Base-by-base conservation (phyloP, 2,113 vertebrate genomes). In the Paraplagusia blochii region DNA sequence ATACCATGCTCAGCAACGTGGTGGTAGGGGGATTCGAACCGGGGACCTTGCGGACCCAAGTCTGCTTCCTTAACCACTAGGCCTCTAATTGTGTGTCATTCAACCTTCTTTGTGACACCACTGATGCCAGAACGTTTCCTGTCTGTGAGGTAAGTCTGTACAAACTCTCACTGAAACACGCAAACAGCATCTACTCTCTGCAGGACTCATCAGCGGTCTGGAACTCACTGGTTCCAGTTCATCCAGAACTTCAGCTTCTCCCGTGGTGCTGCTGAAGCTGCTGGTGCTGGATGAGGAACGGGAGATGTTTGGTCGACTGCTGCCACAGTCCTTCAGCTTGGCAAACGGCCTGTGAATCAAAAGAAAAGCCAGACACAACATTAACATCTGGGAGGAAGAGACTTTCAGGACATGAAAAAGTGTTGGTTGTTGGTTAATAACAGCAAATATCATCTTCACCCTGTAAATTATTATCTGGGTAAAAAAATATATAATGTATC, bases 211-310 rank as follows among this genome's bases (percentile, higher is more conserved):
- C 17, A 36, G 14, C 45, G 5, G 29, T 14, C 3, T 17, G 40
- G 2, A 0, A 53, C 92, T 82, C 74, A 98, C 95, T 75, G 88
- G 78, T 61, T 99, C 95, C 14, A 94, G 91, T 44, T 99, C 96
- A 66, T 98, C 96, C 88, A 95, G 83, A 46, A 85, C 88, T 79
- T 99, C 95, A 0, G 93, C 93, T 69, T 99, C 96, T 14, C 94
- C 96, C 0, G 95, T 92, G 0, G 93, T 93, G 90, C 95, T 98
- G 91, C 96, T 94, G 88, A 99, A 97, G 88, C 96, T 99, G 90
- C 94, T 97, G 85, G 95, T 98, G 86, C 95, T 97, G 9, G 96
- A 98, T 18, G 95, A 98, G 3, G 95, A 99, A 12, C 94, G 93
- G 1, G 96, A 99, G 83, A 99, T 96, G 88, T 95, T 97, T 0